Percentiles rank a stretch among this genome's conserved stretches.
Conservation (phyloP, 2,797 vertebrate species). For the Coccyzus lansbergi region DNA sequence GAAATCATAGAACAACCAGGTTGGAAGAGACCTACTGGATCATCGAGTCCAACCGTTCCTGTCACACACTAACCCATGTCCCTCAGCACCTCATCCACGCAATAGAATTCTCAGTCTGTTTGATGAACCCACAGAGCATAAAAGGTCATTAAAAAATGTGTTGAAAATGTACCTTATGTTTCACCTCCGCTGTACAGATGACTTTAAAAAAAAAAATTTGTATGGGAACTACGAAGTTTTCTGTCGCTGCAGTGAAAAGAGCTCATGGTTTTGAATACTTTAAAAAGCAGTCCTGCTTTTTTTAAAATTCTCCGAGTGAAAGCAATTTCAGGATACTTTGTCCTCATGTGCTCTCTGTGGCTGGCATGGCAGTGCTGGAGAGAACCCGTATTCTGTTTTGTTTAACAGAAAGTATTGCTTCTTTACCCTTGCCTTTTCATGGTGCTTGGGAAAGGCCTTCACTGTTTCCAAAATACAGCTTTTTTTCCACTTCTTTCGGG, state of each 20-base stretch:
- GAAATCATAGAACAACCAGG: too few relatives aligned
- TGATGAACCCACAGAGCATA: neutral
- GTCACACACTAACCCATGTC: too few relatives aligned
- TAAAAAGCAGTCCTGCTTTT: neutral
- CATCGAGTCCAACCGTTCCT: too few relatives aligned
- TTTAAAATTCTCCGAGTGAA: neutral
- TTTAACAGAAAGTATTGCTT: neutral
- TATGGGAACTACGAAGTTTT: neutral
- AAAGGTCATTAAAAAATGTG: neutral
- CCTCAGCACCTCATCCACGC: too few relatives aligned
- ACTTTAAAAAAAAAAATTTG: neutral
- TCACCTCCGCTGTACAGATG: neutral
- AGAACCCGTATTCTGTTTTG: neutral
- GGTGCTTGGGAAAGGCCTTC: neutral
- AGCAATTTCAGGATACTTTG: neutral
- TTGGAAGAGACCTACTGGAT: too few relatives aligned
- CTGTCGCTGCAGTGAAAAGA: neutral
- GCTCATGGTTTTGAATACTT: neutral
- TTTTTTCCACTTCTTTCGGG: neutral
- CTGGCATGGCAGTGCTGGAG: neutral
- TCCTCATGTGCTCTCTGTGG: rapidly evolving
- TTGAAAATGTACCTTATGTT: conserved; percentile 4
- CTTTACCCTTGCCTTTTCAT: neutral
- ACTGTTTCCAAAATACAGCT: neutral
- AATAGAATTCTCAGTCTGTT: neutral